Conservation (phyloP, 2,888 invertebrate species). For the Synergus japonicus region DNA sequence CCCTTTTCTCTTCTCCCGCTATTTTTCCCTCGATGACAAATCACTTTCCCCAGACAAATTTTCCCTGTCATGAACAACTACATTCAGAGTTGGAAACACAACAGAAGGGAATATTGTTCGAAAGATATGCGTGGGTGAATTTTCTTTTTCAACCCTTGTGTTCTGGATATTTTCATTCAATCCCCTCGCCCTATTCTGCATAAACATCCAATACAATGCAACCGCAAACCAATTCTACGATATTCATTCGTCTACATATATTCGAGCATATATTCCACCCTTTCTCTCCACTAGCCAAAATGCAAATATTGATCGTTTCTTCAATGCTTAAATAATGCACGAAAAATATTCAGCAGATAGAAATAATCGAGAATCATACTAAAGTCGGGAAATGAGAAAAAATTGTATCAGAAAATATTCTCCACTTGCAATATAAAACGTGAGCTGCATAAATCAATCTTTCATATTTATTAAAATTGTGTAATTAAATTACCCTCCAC, state of each 20-base stretch:
- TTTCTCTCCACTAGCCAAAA: conserved; percentile 26
- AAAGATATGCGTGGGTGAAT: conserved; percentile 53
- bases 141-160: conserved; percentile 49
- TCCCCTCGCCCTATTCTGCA: conserved; percentile 45
- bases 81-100: conserved; percentile 45
- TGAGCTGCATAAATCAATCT: conserved; percentile 8
- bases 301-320: conserved; percentile 18
- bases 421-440: conserved; percentile 3
- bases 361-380: not conserved
- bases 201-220: conserved; percentile 45
- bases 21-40: conserved; percentile 40
- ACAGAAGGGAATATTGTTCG: conserved; percentile 51
- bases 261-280: conserved; percentile 40
- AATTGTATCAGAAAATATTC: not conserved
- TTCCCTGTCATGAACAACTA: conserved; percentile 34
- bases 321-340: not conserved
- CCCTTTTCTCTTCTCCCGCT: not conserved
- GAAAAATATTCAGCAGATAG: not conserved
- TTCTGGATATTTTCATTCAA: conserved; percentile 38
- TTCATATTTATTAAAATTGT: conserved; percentile 18
- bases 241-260: conserved; percentile 16
- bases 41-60: conserved; percentile 41
- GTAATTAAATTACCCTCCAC: conserved; percentile 9
- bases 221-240: conserved; percentile 26
- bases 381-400: not conserved